Evolutionary conservation across 2,888 invertebrate genomes (phyloP), one percentile per base, ranked within the genome.

Genomic region (Machimus rusticus): DNA sequence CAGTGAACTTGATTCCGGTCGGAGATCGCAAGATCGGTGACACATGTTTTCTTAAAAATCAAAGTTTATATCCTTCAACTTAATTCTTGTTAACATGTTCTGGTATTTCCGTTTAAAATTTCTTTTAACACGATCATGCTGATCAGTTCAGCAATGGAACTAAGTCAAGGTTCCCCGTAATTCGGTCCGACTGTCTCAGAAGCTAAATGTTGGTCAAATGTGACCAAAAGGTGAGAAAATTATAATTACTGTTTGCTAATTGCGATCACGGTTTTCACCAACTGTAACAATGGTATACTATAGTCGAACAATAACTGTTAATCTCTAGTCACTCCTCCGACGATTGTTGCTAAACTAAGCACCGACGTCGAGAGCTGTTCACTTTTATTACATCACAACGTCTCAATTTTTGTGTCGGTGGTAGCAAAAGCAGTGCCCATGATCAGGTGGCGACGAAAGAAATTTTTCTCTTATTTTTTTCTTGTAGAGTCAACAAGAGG

Each of bases 311-410:
- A 76, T 76, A 37, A 34, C 39, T 76, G 76, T 76, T 76, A 76
- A 76, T 37, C 16, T n/a, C 8, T 39, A 3, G 76, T 37, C n/a
- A 39, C 76, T 76, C 76, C 34, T 37, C 39, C 66, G 43, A 66
- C 37, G 79, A 8, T 74, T 51, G 79, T 74, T 34, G 46, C 43
- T 9, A 87, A 34, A 87, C 87, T 87, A 79, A 81, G 31, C 87
- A 74, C 28, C 5, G 46, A 51, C 31, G 14, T 74, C 31, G 66
- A 87, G 81, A 87, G 74, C n/a, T 77, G 28, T 57, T 79, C 78
- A 87, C 74, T 81, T 87, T 87, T 87, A 87, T 87, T 79, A 82
- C 82, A 82, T 66, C 82, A 82, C 37, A 43, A 66, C 85, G 74
- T 37, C 74, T 85, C 39, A 34, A 16, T 31, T 51, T 23, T 31